phyloP scores from a whole-genome alignment of 2,797 vertebrate species.

The Poeciliopsis paucimaculata region DNA sequence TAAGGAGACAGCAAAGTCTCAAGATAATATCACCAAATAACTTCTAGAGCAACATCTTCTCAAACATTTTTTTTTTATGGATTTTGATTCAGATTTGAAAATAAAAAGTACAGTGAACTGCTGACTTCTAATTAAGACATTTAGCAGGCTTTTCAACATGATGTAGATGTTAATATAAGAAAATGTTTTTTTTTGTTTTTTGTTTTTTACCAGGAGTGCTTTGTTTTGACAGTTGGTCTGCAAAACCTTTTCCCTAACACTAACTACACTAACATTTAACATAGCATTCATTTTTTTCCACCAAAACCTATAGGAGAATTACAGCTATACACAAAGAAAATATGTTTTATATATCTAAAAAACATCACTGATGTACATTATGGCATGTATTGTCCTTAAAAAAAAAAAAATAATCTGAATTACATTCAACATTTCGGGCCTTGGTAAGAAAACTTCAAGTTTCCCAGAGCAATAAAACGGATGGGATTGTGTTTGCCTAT shows the following conservation, averaged over 20 bases:
- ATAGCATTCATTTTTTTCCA: constrained; percentile 64
- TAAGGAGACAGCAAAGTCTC: not conserved
- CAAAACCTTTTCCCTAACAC: constrained; percentile 57
- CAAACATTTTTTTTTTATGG: constrained; percentile 23
- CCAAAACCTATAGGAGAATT: constrained; percentile 75
- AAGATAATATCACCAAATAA: not conserved
- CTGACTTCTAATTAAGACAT: constrained; percentile 66
- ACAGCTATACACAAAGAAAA: constrained; percentile 79
- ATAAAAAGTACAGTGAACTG: constrained; percentile 20
- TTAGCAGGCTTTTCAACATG: constrained; percentile 41
- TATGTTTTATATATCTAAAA: constrained; percentile 76
- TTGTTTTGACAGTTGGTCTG: constrained; percentile 57
- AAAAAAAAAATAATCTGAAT: constrained; percentile 73
- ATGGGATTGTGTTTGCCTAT: constrained; percentile 22
- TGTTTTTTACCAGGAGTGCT: constrained; percentile 62
- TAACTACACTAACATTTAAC: constrained; percentile 78
- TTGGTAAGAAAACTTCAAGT: constrained; percentile 70
- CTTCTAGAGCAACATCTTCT: not conserved
- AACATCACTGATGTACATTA: constrained; percentile 75
- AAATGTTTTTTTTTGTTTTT: not conserved
- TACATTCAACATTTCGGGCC: constrained; percentile 81
- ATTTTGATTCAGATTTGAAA: constrained; percentile 23
- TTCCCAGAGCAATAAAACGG: constrained; percentile 62
- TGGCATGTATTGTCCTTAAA: constrained; percentile 76
- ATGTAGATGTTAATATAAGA: constrained; percentile 45